These are phyloP conservation scores for Zosterops lateralis DNA, from an alignment of 2,113 vertebrate species.

Conservation along the genomic window DNA sequence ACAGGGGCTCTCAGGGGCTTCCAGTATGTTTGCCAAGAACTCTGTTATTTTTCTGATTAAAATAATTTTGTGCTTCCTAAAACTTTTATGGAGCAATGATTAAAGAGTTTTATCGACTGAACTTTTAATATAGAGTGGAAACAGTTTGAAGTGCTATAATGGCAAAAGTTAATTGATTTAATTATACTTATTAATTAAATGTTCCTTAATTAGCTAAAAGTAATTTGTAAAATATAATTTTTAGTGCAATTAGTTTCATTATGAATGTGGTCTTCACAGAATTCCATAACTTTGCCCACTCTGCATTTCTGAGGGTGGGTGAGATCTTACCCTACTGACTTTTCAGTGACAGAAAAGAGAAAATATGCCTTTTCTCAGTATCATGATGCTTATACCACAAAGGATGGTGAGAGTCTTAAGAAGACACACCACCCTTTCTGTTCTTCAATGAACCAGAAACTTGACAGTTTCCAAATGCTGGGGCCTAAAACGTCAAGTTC, in stretches of 20 bases:
- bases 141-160: background rate
- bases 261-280: background rate
- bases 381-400: background rate
- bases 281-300: background rate
- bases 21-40: background rate
- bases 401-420: background rate
- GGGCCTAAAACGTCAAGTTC: background rate
- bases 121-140: conserved; percentile 1
- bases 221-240: background rate
- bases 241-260: background rate
- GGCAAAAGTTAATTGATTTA: background rate
- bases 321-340: background rate
- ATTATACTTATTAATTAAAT: conserved; percentile 15
- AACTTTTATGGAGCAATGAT: background rate
- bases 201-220: background rate
- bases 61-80: conserved; percentile 24
- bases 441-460: background rate
- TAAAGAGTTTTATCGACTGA: background rate
- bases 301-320: background rate
- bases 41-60: background rate
- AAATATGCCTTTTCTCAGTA: background rate
- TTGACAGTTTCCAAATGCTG: background rate
- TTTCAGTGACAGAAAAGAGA: background rate
- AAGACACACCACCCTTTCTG: background rate
- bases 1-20: background rate